phyloP scores from a whole-genome alignment of 2,888 invertebrate genomes.

The Scrobipalpa atriplicella region DNA sequence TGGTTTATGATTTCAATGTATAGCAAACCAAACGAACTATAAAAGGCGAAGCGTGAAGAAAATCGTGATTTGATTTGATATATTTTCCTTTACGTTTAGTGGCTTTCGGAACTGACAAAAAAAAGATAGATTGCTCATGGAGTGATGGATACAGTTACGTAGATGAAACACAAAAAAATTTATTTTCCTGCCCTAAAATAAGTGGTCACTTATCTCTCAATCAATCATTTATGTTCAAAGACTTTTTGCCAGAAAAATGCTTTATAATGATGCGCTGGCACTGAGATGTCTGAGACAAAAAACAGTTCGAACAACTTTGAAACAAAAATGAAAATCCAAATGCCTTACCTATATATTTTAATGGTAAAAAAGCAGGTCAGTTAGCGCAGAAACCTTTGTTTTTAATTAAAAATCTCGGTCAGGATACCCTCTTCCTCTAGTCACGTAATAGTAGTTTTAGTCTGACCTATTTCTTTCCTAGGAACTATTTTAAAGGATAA shows the following conservation, averaged over 20 bases:
- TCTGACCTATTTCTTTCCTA: neutral
- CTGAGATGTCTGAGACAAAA: neutral
- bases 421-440: neutral
- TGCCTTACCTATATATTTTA: neutral
- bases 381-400: neutral
- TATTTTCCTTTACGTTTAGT: neutral
- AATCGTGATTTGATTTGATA: constrained; percentile 10
- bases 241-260: neutral
- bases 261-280: neutral
- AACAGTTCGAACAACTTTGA: neutral
- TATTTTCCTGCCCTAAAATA: neutral
- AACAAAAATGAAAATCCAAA: neutral
- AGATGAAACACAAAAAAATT: neutral
- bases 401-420: constrained; percentile 1
- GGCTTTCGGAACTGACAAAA: neutral
- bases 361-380: neutral
- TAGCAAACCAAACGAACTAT: neutral
- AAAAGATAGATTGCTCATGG: neutral
- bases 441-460: neutral
- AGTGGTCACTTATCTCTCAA: constrained; percentile 14
- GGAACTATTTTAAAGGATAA: too few species aligned
- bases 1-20: too few species aligned
- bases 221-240: constrained; percentile 2
- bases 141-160: constrained; percentile 6
- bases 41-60: neutral